Percentiles rank a stretch among this genome's conserved stretches.
Conservation (phyloP, 1,140 invertebrate species). For the Brachionus rotundiformis region DNA sequence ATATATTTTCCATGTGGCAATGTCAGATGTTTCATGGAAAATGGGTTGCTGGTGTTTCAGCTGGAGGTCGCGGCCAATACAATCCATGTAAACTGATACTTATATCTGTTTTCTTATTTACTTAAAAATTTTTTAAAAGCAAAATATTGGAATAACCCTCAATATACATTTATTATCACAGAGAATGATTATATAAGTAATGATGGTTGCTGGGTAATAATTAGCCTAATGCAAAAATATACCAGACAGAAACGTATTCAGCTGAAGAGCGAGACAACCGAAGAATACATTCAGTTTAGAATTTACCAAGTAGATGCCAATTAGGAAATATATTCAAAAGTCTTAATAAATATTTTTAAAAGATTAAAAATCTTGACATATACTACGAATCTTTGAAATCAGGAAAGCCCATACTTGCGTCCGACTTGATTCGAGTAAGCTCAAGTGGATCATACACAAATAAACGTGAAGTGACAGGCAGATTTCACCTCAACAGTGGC, state of each 20-base stretch:
- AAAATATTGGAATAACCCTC: constrained; percentile 50
- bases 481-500: constrained; percentile 61
- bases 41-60: constrained; percentile 16
- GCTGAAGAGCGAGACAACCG: constrained; percentile 4
- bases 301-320: constrained; percentile 49
- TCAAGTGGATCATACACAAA: constrained; percentile 27
- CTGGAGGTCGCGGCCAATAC: constrained; percentile 50
- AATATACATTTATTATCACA: constrained; percentile 40
- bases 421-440: constrained; percentile 23
- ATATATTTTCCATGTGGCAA: constrained; percentile 47
- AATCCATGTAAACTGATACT: not conserved
- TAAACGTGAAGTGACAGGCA: constrained; percentile 60
- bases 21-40: constrained; percentile 48
- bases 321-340: too few species aligned
- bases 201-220: constrained; percentile 33
- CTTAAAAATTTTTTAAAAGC: not conserved
- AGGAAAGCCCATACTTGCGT: not conserved
- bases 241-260: constrained; percentile 47
- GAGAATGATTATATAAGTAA: not conserved
- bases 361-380: constrained; percentile 22
- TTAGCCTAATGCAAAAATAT: constrained; percentile 47
- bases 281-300: constrained; percentile 52
- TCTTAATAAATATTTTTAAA: not conserved
- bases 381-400: not conserved
- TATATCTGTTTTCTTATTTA: too few species aligned